Evolutionary conservation across 2,888 invertebrate genomes (phyloP).

Genomic region (Pasiphila rectangulata): DNA sequence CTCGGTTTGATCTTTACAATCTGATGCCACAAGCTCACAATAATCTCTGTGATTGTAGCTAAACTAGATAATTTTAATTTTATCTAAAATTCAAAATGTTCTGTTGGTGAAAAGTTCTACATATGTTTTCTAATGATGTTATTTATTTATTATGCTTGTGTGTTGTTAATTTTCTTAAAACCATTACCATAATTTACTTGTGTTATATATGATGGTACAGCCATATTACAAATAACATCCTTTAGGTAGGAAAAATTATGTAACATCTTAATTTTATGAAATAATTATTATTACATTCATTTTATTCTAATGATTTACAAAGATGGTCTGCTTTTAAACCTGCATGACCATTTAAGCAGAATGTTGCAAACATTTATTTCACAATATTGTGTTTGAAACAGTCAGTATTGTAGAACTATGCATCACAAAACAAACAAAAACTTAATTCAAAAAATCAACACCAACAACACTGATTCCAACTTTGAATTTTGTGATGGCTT

Average conservation of each 20-base stretch:
- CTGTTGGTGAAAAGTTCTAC: slow-evolving; percentile 62
- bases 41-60: slow-evolving; percentile 81
- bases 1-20: slow-evolving; percentile 72
- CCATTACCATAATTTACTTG: slow-evolving; percentile 44
- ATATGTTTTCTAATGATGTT: slow-evolving; percentile 72
- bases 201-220: slow-evolving; percentile 44
- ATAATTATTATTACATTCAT: slow-evolving; percentile 38
- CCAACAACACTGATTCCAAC: neutral
- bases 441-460: neutral
- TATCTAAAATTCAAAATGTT: slow-evolving; percentile 67
- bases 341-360: slow-evolving; percentile 1
- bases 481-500: neutral
- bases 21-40: slow-evolving; percentile 74
- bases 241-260: neutral
- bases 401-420: slow-evolving; percentile 3
- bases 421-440: neutral
- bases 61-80: slow-evolving; percentile 75
- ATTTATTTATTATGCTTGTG: slow-evolving; percentile 78
- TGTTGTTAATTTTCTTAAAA: slow-evolving; percentile 71
- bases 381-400: slow-evolving; percentile 7
- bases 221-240: slow-evolving; percentile 34
- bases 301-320: slow-evolving; percentile 1
- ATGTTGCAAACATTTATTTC: neutral
- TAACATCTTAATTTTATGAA: slow-evolving; percentile 32
- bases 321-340: slow-evolving; percentile 4